Conservation (phyloP, 1,140 invertebrate genomes). For the Temnothorax longispinosus region DNA sequence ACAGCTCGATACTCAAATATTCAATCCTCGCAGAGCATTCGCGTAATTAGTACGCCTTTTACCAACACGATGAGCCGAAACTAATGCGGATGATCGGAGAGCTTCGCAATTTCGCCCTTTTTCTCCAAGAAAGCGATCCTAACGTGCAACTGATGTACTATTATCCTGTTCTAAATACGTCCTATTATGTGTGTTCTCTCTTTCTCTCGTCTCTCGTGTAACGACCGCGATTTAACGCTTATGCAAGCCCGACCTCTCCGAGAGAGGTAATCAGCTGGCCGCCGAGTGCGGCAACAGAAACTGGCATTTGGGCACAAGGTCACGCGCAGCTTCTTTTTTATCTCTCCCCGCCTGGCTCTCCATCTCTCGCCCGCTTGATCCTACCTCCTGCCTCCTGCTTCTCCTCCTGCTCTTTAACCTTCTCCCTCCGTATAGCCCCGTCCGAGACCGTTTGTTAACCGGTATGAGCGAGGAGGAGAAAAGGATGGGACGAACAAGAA, state of each 20-base stretch:
- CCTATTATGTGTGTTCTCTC: slow-evolving; percentile 55
- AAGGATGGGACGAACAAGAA: slow-evolving; percentile 43
- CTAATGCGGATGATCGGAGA: neutral
- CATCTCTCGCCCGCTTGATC: neutral
- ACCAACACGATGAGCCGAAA: neutral
- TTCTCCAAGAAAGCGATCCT: slow-evolving; percentile 8
- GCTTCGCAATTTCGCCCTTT: neutral
- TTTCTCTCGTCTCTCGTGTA: slow-evolving; percentile 47
- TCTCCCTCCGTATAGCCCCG: slow-evolving; percentile 40
- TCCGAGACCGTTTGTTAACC: slow-evolving; percentile 64
- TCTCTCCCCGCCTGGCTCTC: neutral
- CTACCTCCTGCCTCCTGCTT: neutral
- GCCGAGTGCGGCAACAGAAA: slow-evolving; percentile 70
- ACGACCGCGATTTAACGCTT: slow-evolving; percentile 74
- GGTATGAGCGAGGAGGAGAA: slow-evolving; percentile 44
- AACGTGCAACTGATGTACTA: neutral
- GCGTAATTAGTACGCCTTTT: neutral
- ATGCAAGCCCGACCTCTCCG: slow-evolving; percentile 66
- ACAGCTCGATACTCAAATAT: neutral
- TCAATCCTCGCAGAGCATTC: neutral
- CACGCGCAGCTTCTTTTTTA: slow-evolving; percentile 61
- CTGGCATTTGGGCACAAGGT: slow-evolving; percentile 77
- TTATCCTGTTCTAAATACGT: slow-evolving; percentile 75
- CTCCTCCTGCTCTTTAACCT: slow-evolving; percentile 34
- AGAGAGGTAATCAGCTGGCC: slow-evolving; percentile 57